Evolutionary conservation across 2,888 invertebrate genomes (phyloP), one percentile per base, ranked within the genome.

Genomic region (Cheilosia impressa): DNA sequence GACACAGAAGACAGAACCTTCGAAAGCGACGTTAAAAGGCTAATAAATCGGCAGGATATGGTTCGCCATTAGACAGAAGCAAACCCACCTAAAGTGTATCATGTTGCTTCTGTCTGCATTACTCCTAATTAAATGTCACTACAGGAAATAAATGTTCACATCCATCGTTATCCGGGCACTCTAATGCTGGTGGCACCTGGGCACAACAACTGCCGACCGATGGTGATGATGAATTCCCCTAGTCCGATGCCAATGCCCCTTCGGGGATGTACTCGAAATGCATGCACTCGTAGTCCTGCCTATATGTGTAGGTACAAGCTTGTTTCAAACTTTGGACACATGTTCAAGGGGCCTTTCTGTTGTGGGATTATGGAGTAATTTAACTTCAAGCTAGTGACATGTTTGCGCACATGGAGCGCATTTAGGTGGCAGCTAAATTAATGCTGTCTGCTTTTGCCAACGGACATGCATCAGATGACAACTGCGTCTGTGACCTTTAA

Each of bases 61-160:
- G 19, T 55, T 55, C 31, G 84, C 66, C 81, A 81, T 77, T 85
- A 72, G 62, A 81, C 71, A 73, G 55, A 9, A 31, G 2, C 41
- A 73, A 69, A 66, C 77, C 66, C 72, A 65, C 79, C 73, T 62
- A 7, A 52, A 84, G 71, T 66, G 75, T 80, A 68, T 58, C 52
- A 81, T 77, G 76, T 76, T 55, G 38, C 50, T 31, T 57, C 27
- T 65, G 17, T 47, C 31, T 52, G 34, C 43, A 58, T 71, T 72
- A 62, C 81, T 85, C 57, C 81, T 85, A 85, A 85, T 85, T 81
- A 77, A 85, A 77, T 85, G 85, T 85, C 85, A 81, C 81, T 76
- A 57, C 66, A 58, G 81, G 68, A 85, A 85, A 85, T 81, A 77
- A 81, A 81, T 81, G 76, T 81, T 72, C 81, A 62, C 85, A 76